These are phyloP conservation scores for Diacarnus erythraeanus DNA, from an alignment of 37 sponge, comb jelly and placozoan species.

Conservation along the genomic window DNA sequence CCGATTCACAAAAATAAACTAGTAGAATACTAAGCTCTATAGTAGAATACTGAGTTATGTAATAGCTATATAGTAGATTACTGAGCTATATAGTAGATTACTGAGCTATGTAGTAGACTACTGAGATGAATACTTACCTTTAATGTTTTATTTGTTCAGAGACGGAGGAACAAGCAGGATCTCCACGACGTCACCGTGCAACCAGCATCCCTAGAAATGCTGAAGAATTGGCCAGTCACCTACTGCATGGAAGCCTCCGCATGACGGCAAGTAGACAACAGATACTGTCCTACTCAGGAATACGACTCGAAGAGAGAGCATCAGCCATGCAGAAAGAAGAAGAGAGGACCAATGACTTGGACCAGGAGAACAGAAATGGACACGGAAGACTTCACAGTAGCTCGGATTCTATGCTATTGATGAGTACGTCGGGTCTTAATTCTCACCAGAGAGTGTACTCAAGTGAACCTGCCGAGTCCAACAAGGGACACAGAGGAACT, in stretches of 20 bases:
- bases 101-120: too few relatives aligned
- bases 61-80: too few relatives aligned
- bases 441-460: neutral
- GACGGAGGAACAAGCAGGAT: conserved; percentile 29
- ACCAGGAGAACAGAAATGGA: neutral
- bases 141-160: too few relatives aligned
- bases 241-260: conserved; percentile 63
- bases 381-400: neutral
- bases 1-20: too few relatives aligned
- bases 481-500: neutral
- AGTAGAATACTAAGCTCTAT: too few relatives aligned
- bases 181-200: conserved; percentile 3
- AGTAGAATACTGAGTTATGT: too few relatives aligned
- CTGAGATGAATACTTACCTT: too few relatives aligned
- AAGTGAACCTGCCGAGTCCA: neutral
- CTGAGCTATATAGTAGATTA: too few relatives aligned
- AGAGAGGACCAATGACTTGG: neutral
- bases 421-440: neutral
- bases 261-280: conserved; percentile 57
- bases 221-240: conserved; percentile 62
- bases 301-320: conserved; percentile 50
- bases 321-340: conserved; percentile 3
- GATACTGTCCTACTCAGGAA: conserved; percentile 68
- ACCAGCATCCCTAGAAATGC: conserved; percentile 30
- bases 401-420: neutral